These are phyloP conservation scores for Erebia ligea DNA, from an alignment of 2,888 invertebrate species.

Conservation along the genomic window DNA sequence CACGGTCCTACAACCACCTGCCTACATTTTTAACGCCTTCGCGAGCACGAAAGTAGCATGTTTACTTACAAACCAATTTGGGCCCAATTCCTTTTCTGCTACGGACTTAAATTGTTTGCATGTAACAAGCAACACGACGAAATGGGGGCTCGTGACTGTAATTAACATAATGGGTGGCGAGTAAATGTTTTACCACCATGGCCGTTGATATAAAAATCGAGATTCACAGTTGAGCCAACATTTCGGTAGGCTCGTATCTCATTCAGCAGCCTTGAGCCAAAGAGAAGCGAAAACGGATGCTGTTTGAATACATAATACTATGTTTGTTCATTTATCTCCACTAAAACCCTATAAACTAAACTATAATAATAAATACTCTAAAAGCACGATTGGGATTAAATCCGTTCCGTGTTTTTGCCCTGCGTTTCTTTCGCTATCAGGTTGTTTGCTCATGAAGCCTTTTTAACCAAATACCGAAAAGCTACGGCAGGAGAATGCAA, in stretches of 20 bases:
- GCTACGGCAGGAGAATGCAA: too few relatives aligned
- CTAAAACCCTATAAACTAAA: background rate
- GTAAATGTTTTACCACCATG: constrained; percentile 60
- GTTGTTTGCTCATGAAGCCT: too few relatives aligned
- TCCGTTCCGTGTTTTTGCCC: too few relatives aligned
- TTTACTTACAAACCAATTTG: constrained; percentile 38
- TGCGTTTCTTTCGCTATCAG: too few relatives aligned
- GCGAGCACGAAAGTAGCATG: constrained; percentile 32
- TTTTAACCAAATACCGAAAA: too few relatives aligned
- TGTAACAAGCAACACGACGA: constrained; percentile 37
- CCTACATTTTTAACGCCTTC: constrained; percentile 42
- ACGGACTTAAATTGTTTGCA: constrained; percentile 42
- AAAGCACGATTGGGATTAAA: too few relatives aligned
- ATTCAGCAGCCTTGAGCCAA: too few relatives aligned
- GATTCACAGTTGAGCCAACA: background rate
- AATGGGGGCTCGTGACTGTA: constrained; percentile 47
- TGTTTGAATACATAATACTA: background rate
- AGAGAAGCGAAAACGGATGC: too few relatives aligned
- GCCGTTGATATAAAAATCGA: constrained; percentile 34
- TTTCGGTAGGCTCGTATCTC: too few relatives aligned
- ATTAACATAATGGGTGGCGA: constrained; percentile 61
- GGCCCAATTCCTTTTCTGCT: constrained; percentile 32
- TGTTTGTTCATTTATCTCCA: background rate
- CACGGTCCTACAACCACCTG: constrained; percentile 35
- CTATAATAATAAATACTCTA: too few relatives aligned